Conservation (phyloP, 2,797 vertebrate genomes). For the Pampus argenteus region DNA sequence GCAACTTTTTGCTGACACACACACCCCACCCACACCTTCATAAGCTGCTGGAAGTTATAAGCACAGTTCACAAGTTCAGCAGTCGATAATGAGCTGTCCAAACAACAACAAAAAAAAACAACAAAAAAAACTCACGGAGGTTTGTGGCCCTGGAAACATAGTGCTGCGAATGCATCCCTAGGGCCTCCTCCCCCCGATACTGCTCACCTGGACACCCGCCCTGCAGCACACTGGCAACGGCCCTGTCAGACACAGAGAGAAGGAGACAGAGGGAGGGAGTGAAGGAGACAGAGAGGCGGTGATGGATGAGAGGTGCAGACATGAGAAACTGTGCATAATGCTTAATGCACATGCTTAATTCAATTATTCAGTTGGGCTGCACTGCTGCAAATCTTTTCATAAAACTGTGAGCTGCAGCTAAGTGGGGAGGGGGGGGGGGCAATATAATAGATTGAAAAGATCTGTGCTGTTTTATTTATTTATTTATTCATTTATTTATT, state of each 20-base stretch:
- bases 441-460: too few relatives aligned
- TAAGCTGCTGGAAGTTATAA: conserved; percentile 32
- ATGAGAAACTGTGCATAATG: conserved; percentile 49
- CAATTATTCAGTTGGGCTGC: conserved; percentile 58
- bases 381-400: conserved; percentile 41
- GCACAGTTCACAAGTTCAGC: conserved; percentile 5
- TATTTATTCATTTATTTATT: too few relatives aligned
- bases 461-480: not conserved
- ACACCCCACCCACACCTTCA: conserved; percentile 37
- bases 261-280: not conserved
- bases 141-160: conserved; percentile 92
- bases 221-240: conserved; percentile 96
- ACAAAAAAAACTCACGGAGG: conserved; percentile 89
- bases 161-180: conserved; percentile 94
- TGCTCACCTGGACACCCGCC: conserved; percentile 93
- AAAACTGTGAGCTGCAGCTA: conserved; percentile 24
- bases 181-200: conserved; percentile 93
- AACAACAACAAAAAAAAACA: not conserved
- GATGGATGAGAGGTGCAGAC: conserved; percentile 27
- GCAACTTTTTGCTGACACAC: conserved; percentile 46
- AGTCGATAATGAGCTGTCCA: conserved; percentile 10
- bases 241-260: conserved; percentile 81
- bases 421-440: too few relatives aligned
- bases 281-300: conserved; percentile 22
- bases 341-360: conserved; percentile 61